phyloP scores from a whole-genome alignment of 2,888 invertebrate genomes.

The Clusia tigrina region DNA sequence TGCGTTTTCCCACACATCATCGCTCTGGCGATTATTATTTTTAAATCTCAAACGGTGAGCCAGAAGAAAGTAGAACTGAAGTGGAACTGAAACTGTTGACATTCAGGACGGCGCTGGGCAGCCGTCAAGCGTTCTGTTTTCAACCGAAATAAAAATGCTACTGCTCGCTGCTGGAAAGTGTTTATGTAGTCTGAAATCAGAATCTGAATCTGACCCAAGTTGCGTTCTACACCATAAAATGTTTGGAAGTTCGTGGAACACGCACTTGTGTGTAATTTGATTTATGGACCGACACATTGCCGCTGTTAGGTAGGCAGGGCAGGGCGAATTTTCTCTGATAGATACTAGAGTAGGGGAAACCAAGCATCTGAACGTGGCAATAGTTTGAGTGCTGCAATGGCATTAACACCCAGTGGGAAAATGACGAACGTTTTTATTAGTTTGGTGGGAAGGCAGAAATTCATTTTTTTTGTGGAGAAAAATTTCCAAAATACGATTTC shows the following conservation, averaged over 20 bases:
- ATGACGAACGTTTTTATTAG: background rate
- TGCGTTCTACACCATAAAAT: constrained; percentile 41
- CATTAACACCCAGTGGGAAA: constrained; percentile 1
- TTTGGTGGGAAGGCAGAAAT: background rate
- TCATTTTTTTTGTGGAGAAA: background rate
- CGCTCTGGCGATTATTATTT: constrained; percentile 1
- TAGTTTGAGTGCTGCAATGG: background rate
- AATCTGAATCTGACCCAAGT: constrained; percentile 16
- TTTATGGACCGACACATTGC: constrained; percentile 47
- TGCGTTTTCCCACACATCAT: constrained; percentile 17
- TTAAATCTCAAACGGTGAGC: background rate
- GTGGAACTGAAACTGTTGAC: background rate
- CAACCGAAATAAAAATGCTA: constrained; percentile 28
- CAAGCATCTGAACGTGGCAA: too few species aligned
- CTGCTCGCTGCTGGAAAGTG: constrained; percentile 9
- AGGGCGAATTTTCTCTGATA: too few species aligned
- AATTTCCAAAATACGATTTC: background rate
- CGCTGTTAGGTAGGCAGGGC: constrained; percentile 23
- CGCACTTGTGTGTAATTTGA: constrained; percentile 37
- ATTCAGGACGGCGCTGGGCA: too few species aligned
- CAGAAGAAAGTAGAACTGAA: too few species aligned
- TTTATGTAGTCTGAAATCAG: background rate
- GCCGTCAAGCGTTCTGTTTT: constrained; percentile 22
- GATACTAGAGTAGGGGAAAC: constrained; percentile 16
- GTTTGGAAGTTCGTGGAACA: constrained; percentile 48